These are phyloP conservation scores for Eospalax fontanierii DNA, from an alignment of 2,797 vertebrate genomes.

Conservation along the genomic window DNA sequence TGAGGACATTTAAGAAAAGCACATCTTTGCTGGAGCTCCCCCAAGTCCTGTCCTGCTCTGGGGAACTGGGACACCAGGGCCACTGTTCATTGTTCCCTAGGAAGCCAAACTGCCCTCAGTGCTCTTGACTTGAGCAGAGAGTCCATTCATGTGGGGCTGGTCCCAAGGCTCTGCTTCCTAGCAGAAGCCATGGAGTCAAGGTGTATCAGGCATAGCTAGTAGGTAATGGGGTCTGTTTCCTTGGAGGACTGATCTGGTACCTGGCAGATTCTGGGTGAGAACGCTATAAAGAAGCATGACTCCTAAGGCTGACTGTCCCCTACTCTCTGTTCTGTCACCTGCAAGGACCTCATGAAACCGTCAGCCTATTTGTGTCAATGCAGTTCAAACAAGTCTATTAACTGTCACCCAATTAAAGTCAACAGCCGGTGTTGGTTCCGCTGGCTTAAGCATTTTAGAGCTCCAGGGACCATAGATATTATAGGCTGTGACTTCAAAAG, in stretches of 20 bases:
- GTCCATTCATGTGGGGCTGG: background rate
- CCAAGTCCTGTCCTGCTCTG: background rate
- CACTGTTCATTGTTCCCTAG: background rate
- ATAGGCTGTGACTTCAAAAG: background rate
- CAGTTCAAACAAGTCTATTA: conserved; percentile 39
- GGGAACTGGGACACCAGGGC: rapidly evolving
- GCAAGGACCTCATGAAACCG: background rate
- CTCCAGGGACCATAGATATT: background rate
- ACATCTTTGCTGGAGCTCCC: too few relatives aligned
- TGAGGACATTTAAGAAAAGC: background rate
- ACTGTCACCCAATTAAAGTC: conserved; percentile 54
- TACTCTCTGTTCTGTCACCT: background rate
- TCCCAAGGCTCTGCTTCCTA: background rate
- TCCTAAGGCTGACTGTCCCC: background rate
- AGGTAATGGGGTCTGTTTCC: background rate
- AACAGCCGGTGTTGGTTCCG: background rate
- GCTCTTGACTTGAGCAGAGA: background rate
- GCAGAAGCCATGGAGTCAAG: background rate
- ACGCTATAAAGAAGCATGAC: background rate
- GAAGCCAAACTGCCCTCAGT: background rate
- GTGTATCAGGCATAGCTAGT: background rate
- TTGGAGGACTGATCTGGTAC: background rate
- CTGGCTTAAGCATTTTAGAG: conserved; percentile 13
- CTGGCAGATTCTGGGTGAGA: background rate
- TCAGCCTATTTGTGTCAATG: conserved; percentile 1